These are phyloP conservation scores for Otocyon megalotis DNA, from an alignment of 2,113 vertebrate species.

Conservation along the genomic window DNA sequence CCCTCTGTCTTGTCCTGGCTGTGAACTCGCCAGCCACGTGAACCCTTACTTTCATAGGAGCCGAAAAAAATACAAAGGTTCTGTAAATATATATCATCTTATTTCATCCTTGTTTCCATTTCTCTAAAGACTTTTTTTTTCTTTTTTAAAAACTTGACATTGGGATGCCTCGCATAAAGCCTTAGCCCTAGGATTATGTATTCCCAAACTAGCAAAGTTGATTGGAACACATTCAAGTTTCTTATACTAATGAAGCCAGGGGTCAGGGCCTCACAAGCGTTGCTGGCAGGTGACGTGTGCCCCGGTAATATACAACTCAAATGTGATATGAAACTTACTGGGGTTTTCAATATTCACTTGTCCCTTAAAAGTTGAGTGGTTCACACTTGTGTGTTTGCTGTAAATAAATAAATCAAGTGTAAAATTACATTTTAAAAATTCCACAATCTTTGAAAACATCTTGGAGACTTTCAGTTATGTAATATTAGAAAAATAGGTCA, in stretches of 20 bases:
- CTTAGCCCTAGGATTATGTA: background rate
- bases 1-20: background rate
- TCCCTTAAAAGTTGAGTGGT: background rate
- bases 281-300: background rate
- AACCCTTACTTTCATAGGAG: background rate
- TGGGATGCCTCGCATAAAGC: background rate
- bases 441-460: background rate
- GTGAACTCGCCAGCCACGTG: background rate
- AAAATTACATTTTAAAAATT: background rate
- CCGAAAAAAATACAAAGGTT: background rate
- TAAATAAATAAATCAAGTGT: background rate
- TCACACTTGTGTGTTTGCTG: background rate
- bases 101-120: background rate
- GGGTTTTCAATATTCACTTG: background rate
- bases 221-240: background rate
- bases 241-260: background rate
- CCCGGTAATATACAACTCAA: background rate
- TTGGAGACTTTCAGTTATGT: background rate
- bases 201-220: background rate
- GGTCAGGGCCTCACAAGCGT: background rate
- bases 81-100: background rate
- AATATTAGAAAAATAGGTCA: conserved; percentile 26
- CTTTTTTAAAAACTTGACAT: background rate
- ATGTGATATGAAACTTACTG: background rate
- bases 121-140: background rate